Percentiles rank a stretch among this genome's conserved stretches.
Evolutionary conservation across 1,140 invertebrate genomes (phyloP).

Genomic region (Anastrepha ludens): DNA sequence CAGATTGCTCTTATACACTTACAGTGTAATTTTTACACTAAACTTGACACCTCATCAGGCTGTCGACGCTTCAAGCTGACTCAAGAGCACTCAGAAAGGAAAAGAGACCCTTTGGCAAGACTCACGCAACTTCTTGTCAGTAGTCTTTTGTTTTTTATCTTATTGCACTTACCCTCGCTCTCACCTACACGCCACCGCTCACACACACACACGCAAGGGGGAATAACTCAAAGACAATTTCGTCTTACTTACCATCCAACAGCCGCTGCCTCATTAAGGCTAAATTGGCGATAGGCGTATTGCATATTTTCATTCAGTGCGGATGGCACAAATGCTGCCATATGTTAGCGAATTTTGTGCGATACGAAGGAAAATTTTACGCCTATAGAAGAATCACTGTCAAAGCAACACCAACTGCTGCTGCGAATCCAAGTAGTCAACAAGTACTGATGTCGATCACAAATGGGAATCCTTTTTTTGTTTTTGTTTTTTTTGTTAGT

Average conservation of each 20-base stretch:
- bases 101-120: conserved; percentile 1
- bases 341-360: not conserved
- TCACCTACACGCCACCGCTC: no score
- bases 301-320: conserved; percentile 34
- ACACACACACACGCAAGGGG: not conserved
- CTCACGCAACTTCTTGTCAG: not conserved
- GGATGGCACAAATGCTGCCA: conserved; percentile 41
- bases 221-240: no score
- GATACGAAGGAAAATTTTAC: not conserved
- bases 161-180: not conserved
- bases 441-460: not conserved
- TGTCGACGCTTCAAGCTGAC: conserved; percentile 3
- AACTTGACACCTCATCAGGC: conserved; percentile 41
- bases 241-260: conserved; percentile 27
- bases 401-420: not conserved
- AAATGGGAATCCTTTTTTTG: not conserved
- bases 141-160: not conserved
- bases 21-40: not conserved
- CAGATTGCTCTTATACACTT: not conserved
- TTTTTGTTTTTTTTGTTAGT: no score
- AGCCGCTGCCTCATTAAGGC: conserved; percentile 37
- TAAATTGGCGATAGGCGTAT: conserved; percentile 40
- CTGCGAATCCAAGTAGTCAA: conserved; percentile 29
- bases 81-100: not conserved
- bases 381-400: not conserved